Evolutionary conservation across 2,888 invertebrate species (phyloP).

Genomic region (Parnassius mnemosyne): DNA sequence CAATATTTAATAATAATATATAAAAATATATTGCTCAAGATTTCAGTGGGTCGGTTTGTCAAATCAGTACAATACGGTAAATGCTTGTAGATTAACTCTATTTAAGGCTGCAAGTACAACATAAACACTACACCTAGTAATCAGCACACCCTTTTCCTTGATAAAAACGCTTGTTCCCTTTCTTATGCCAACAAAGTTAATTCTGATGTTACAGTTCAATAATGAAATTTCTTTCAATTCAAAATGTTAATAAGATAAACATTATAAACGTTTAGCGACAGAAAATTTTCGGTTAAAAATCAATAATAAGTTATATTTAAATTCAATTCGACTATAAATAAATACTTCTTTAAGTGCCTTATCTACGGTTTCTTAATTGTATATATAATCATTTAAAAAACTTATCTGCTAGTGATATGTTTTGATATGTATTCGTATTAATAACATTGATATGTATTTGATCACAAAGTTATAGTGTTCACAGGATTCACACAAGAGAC

Average conservation of each 20-base stretch:
- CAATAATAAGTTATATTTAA: constrained; percentile 39
- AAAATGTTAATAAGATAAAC: constrained; percentile 29
- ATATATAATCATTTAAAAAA: constrained; percentile 71
- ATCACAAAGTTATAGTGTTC: constrained; percentile 52
- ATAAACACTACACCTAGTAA: constrained; percentile 34
- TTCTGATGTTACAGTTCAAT: constrained; percentile 7
- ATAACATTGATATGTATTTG: constrained; percentile 59
- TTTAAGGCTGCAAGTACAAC: constrained; percentile 41
- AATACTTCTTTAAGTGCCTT: constrained; percentile 48
- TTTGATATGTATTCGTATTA: constrained; percentile 46
- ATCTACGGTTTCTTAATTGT: constrained; percentile 62
- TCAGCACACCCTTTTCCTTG: constrained; percentile 29
- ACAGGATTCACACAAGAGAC: constrained; percentile 32
- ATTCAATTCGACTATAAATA: constrained; percentile 37
- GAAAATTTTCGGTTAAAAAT: constrained; percentile 43
- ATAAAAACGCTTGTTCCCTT: constrained; percentile 46
- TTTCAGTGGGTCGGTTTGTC: constrained; percentile 74
- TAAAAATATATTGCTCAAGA: constrained; percentile 79
- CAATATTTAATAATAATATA: constrained; percentile 72
- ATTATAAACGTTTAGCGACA: constrained; percentile 28
- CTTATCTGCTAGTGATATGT: constrained; percentile 70
- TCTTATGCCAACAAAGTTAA: constrained; percentile 38
- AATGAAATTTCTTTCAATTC: constrained; percentile 31
- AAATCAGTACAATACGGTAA: constrained; percentile 66
- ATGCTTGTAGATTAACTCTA: constrained; percentile 46